phyloP scores from a whole-genome alignment of 1,140 invertebrate species.

The Penaeus indicus region DNA sequence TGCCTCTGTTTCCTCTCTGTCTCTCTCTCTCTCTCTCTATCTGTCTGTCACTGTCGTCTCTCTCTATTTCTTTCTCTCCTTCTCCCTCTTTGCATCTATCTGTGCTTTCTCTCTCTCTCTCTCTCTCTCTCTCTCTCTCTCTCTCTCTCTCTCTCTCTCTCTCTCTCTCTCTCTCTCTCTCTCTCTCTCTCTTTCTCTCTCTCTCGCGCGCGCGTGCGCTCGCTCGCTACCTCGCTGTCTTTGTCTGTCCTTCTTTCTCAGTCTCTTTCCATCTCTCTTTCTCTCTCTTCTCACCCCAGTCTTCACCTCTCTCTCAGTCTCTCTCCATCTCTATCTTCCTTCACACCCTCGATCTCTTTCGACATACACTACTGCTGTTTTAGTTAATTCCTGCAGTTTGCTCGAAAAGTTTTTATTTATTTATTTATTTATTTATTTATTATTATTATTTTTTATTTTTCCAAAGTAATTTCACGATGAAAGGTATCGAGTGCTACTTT shows the following conservation, averaged over 20 bases:
- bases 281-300: not conserved
- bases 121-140: not conserved
- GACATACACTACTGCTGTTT: too few species aligned
- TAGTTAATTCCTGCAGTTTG: too few species aligned
- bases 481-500: too few species aligned
- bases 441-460: too few species aligned
- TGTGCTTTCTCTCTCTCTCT: not conserved
- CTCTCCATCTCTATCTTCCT: not conserved
- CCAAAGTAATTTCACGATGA: too few species aligned
- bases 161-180: slow-evolving; percentile 34
- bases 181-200: slow-evolving; percentile 34
- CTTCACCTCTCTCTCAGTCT: not conserved
- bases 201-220: slow-evolving; percentile 3
- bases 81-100: not conserved
- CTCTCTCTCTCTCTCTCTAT: slow-evolving; percentile 31
- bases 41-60: not conserved
- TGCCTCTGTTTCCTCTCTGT: slow-evolving; percentile 22
- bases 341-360: not conserved
- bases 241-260: not conserved
- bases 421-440: too few species aligned
- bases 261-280: not conserved
- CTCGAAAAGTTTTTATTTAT: too few species aligned
- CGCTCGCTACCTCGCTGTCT: not conserved
- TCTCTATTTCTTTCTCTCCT: not conserved
- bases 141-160: slow-evolving; percentile 16